A percentile compares a stretch with the other conserved stretches of the same genome.
phyloP scores from a whole-genome alignment of 2,888 invertebrate genomes.

The Caenorhabditis uteleia region DNA sequence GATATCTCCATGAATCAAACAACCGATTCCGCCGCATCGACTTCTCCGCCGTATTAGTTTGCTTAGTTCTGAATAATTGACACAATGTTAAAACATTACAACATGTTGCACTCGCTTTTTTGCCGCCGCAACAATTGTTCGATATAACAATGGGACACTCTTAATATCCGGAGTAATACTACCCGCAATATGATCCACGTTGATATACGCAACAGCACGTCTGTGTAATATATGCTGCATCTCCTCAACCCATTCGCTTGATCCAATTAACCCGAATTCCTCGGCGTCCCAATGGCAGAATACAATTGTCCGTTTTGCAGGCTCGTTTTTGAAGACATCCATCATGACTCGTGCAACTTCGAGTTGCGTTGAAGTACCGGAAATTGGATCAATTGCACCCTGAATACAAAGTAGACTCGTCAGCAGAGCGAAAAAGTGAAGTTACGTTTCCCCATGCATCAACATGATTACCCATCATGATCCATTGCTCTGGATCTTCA shows the following conservation, averaged over 20 bases:
- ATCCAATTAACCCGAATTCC: slow-evolving; percentile 71
- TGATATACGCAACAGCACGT: slow-evolving; percentile 54
- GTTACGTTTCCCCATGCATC: slow-evolving; percentile 72
- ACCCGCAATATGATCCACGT: slow-evolving; percentile 55
- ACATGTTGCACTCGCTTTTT: slow-evolving; percentile 10
- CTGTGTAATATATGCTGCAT: slow-evolving; percentile 19
- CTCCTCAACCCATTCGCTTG: slow-evolving; percentile 73
- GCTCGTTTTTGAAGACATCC: slow-evolving; percentile 5
- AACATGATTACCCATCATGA: slow-evolving; percentile 73
- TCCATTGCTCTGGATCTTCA: slow-evolving; percentile 72
- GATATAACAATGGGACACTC: slow-evolving; percentile 41
- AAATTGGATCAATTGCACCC: slow-evolving; percentile 72
- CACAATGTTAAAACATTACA: slow-evolving; percentile 3
- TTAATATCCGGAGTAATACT: slow-evolving; percentile 41
- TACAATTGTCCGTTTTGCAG: slow-evolving; percentile 68
- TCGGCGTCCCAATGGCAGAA: slow-evolving; percentile 73
- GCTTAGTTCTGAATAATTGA: slow-evolving; percentile 40
- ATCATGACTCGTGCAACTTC: slow-evolving; percentile 67
- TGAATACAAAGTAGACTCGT: slow-evolving; percentile 59
- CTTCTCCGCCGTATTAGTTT: slow-evolving; percentile 19
- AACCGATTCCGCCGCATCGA: slow-evolving; percentile 27
- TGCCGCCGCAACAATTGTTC: slow-evolving; percentile 37
- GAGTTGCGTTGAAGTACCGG: slow-evolving; percentile 72
- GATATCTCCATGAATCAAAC: slow-evolving; percentile 44
- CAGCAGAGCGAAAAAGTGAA: not conserved